Conservation (phyloP, 2,113 vertebrate genomes). For the Zosterops hypoxanthus region DNA sequence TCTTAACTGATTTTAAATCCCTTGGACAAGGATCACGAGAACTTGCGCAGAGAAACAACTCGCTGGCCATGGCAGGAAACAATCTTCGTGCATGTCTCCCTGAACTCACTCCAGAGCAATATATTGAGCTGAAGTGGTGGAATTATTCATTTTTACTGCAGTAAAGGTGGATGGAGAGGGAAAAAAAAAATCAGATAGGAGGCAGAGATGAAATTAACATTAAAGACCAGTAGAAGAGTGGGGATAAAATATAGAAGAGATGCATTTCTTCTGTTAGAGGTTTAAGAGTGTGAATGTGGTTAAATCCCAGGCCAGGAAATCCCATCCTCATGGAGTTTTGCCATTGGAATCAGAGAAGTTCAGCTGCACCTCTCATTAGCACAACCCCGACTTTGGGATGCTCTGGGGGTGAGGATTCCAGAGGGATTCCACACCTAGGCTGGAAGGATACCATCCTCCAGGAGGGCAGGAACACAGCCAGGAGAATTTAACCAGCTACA, state of each 20-base stretch:
- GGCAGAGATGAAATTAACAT: neutral
- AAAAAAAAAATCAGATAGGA: neutral
- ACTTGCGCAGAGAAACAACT: neutral
- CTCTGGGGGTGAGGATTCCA: neutral
- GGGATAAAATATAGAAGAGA: neutral
- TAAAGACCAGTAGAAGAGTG: neutral
- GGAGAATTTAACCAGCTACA: neutral
- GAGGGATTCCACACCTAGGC: neutral
- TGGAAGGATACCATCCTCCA: neutral
- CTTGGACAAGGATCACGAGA: neutral
- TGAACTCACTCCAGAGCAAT: neutral
- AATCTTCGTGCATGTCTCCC: neutral
- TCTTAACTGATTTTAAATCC: neutral
- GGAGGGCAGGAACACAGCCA: neutral
- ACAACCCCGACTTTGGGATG: neutral
- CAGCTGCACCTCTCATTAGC: neutral
- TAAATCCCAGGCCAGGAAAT: neutral
- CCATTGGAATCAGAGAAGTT: neutral
- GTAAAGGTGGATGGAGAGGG: neutral
- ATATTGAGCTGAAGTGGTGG: neutral
- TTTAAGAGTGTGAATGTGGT: neutral
- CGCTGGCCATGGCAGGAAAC: neutral
- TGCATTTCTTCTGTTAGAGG: neutral
- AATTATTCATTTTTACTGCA: neutral
- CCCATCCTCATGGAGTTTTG: neutral